Evolutionary conservation across 2,888 invertebrate species (phyloP), one percentile per base, ranked within the genome.

Genomic region (Autographa gamma): DNA sequence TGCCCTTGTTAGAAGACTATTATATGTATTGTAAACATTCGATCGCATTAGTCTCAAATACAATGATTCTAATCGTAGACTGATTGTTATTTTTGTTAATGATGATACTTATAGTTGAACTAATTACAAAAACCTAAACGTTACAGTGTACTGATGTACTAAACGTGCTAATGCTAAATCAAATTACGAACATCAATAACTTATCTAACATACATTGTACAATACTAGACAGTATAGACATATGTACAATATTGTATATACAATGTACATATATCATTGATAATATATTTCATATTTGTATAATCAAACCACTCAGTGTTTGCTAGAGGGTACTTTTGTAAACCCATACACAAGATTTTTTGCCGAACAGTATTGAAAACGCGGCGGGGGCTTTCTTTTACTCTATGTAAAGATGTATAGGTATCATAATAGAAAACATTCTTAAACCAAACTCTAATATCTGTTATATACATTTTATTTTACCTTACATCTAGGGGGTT

Each of bases 121-220:
- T n/a, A n/a, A 48, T 48, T n/a, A 48, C 5, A n/a, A 48, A 48
- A 7, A 48, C 1, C 48, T 6, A n/a, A 48, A 7, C n/a, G 1
- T 48, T 4, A 14, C 16, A 2, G 25, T 25, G 25, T 16, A 43
- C 16, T 43, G 14, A 43, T 48, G 48, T n/a, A n/a, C 38, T 38
- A 4, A 8, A n/a, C 16, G 16, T 48, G n/a, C 9, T 41, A 58
- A 71, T 59, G 67, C 48, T 43, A 70, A 66, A 59, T 9, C 63
- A 64, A 64, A 71, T 54, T 54, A 79, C 70, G 38, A 69, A 60
- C 59, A 34, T 62, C 54, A 72, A 68, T 64, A 77, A 80, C 56
- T 19, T 64, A 69, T 70, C 69, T 74, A 70, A 71, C 64, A 63
- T 63, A 72, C 58, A 66, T 11, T 38, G 11, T 11, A 70, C 32